Conservation (phyloP, 2,888 invertebrate species). For the Apodemia duryi region DNA sequence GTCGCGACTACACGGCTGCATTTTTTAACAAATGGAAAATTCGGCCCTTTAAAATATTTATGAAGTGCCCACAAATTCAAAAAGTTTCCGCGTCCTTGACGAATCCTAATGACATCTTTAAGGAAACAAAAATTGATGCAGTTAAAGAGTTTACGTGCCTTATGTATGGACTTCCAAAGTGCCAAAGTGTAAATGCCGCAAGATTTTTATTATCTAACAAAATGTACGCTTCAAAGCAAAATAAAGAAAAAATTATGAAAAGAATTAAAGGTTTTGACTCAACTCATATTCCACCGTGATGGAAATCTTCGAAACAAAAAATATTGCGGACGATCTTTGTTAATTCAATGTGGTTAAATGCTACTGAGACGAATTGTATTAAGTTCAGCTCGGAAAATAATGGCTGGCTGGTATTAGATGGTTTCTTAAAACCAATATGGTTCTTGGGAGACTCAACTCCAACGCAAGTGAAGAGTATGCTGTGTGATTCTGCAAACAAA, state of each 20-base stretch:
- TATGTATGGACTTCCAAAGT: conserved; percentile 22
- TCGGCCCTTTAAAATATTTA: too few species aligned
- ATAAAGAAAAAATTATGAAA: conserved; percentile 21
- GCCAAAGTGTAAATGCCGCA: conserved; percentile 20
- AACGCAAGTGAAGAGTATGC: conserved; percentile 4
- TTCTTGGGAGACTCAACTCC: conserved; percentile 17
- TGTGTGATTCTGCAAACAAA: conserved; percentile 6
- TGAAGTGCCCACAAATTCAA: too few species aligned
- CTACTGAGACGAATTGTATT: conserved; percentile 31
- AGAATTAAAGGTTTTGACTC: conserved; percentile 28
- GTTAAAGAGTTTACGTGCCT: conserved; percentile 14
- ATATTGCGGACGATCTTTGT: conserved; percentile 36
- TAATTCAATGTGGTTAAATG: conserved; percentile 29
- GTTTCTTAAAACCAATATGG: conserved; percentile 27
- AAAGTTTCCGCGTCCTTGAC: neutral
- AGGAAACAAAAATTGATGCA: neutral
- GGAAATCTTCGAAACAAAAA: conserved; percentile 32
- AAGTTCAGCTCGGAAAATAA: conserved; percentile 32
- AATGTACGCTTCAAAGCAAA: conserved; percentile 15
- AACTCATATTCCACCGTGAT: conserved; percentile 23
- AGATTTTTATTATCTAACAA: conserved; percentile 21
- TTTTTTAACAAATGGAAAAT: too few species aligned
- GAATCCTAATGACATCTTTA: conserved; percentile 6
- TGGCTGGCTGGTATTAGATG: conserved; percentile 31
- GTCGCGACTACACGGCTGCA: too few species aligned